These are phyloP conservation scores for Drosophila lacertosa DNA, from an alignment of 1,140 invertebrate species.

Conservation along the genomic window DNA sequence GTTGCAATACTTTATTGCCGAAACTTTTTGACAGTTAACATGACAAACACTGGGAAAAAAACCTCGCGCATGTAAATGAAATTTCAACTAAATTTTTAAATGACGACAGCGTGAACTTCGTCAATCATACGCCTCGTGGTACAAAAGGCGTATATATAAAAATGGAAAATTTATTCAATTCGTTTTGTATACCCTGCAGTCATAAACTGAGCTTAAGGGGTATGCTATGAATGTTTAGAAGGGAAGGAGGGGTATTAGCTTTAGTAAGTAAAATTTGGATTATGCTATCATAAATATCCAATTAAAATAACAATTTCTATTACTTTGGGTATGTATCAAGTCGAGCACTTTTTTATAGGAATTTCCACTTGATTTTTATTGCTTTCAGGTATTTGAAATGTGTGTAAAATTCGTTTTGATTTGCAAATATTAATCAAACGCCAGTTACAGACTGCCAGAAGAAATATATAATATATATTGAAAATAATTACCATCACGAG, in stretches of 20 bases:
- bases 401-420: slow-evolving; percentile 14
- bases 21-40: slow-evolving; percentile 48
- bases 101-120: slow-evolving; percentile 25
- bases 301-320: no score
- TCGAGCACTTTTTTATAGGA: background rate
- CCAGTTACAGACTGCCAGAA: slow-evolving; percentile 56
- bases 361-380: slow-evolving; percentile 17
- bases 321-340: background rate
- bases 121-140: slow-evolving; percentile 63
- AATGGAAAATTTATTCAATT: slow-evolving; percentile 54
- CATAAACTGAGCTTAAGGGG: background rate
- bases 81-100: slow-evolving; percentile 55
- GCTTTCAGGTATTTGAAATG: slow-evolving; percentile 5
- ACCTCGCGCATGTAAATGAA: slow-evolving; percentile 28
- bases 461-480: slow-evolving; percentile 66
- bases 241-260: no score
- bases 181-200: slow-evolving; percentile 20
- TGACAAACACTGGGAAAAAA: slow-evolving; percentile 7
- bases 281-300: no score
- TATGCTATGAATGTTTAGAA: background rate
- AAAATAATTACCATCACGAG: slow-evolving; percentile 73
- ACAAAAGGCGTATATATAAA: slow-evolving; percentile 23
- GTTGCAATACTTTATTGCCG: slow-evolving; percentile 23
- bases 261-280: no score
- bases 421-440: slow-evolving; percentile 67